Base-by-base conservation (phyloP, 2,888 invertebrate genomes). In the Synanthedon myopaeformis region DNA sequence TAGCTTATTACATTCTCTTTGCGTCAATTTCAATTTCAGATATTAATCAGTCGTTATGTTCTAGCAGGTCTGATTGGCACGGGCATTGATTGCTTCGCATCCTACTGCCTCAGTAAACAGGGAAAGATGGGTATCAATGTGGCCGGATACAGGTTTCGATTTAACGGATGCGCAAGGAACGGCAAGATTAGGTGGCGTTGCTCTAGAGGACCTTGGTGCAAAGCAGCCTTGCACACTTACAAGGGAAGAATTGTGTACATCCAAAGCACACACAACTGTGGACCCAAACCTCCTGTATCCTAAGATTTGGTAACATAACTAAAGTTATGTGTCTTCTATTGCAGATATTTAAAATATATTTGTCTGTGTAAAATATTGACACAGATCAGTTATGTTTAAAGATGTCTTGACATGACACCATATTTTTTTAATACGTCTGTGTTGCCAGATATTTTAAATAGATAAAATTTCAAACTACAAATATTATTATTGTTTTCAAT, bases 71-170 rank as follows among this genome's bases (percentile, higher is more conserved):
- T 81, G 54, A 79, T 85, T 55, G 83, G 85, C 23, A 73, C 80
- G 4, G 82, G 84, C 0, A 67, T 83, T 12, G 85, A 83, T 56
- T 74, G 78, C 61, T 79, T 83, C 58, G 86, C 87, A 0, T 83
- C 86, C 10, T 87, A 87, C 72, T 87, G 86, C 63, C 83, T 87
- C 64, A 86, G 86, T 60, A 86, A 87, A 62, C 87, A 87, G 59
- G 87, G 87, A 14, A 87, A 87, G 67, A 86, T 87, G 86, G 86
- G 86, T 50, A 87, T 87, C 59, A 86, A 81, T 57, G 82, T 86
- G 1, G 85, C 82, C 0, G 87, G 86, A 1, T 87, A 84, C 67
- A 64, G 86, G 62, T 87, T 87, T 68, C 60, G 87, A 41, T 86
- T 85, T 64, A 87, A 87, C 59, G 87, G 86, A 0, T 85, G 86